Evolutionary conservation across 2,888 invertebrate species (phyloP).

Genomic region (Macrophya annulata): DNA sequence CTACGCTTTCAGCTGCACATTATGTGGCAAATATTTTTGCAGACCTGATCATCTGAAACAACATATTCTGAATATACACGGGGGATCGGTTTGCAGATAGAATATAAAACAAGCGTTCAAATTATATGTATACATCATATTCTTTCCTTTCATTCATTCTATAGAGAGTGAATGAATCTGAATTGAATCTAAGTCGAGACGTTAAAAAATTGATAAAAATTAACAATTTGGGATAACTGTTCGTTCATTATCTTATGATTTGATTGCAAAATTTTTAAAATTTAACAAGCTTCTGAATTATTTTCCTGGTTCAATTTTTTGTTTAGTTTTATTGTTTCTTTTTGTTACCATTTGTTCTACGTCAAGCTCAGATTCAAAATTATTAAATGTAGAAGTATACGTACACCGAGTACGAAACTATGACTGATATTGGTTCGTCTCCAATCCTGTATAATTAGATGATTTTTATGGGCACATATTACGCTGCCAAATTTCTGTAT

Average conservation of each 20-base stretch:
- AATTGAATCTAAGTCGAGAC: neutral
- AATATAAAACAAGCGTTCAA: neutral
- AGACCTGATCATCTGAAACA: slow-evolving; percentile 79
- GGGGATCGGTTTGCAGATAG: slow-evolving; percentile 74
- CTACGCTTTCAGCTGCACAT: slow-evolving; percentile 78
- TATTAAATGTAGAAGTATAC: neutral
- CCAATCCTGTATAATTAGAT: neutral
- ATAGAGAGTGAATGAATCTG: neutral
- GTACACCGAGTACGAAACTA: neutral
- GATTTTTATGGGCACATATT: neutral
- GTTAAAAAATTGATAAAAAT: neutral
- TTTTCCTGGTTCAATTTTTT: neutral
- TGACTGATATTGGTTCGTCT: neutral
- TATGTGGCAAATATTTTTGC: slow-evolving; percentile 79
- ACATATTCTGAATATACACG: slow-evolving; percentile 79
- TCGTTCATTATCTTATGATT: neutral
- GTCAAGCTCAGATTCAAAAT: neutral
- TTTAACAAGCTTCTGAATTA: neutral
- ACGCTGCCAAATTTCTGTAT: neutral
- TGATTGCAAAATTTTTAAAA: neutral
- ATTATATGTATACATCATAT: neutral
- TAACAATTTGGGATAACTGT: neutral
- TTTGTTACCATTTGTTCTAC: neutral
- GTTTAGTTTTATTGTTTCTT: no score
- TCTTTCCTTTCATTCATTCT: neutral